A percentile compares a stretch with the other conserved stretches of the same genome.
Conservation (phyloP, 1,140 invertebrate species). For the Nasonia giraulti region DNA sequence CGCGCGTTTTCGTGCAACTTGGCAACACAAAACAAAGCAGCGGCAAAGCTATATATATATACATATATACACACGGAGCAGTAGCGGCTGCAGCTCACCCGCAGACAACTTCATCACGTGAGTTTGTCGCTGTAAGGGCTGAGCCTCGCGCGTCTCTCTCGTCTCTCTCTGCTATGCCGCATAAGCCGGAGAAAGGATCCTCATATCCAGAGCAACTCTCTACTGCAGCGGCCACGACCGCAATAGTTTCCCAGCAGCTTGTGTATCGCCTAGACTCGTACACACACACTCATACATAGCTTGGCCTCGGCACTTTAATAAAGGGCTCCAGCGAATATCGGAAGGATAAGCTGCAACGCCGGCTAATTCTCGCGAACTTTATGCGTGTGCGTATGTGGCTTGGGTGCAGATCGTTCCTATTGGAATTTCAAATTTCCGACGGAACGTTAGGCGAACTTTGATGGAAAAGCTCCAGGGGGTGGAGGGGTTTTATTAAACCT, state of each 20-base stretch:
- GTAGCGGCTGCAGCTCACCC: not conserved
- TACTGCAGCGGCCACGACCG: not conserved
- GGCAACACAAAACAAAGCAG: constrained; percentile 9
- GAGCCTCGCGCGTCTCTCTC: not conserved
- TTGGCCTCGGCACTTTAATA: constrained; percentile 5
- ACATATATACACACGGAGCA: not conserved
- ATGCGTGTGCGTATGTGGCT: not conserved
- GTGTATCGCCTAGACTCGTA: not conserved
- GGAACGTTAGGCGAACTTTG: not conserved
- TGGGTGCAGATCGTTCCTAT: not conserved
- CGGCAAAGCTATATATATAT: not conserved
- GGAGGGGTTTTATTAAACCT: not conserved
- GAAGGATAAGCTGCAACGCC: constrained; percentile 6
- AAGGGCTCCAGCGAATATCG: constrained; percentile 16
- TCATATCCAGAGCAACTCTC: not conserved
- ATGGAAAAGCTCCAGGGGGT: not conserved
- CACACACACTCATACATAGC: not conserved
- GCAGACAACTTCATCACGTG: constrained; percentile 26
- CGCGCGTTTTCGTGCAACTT: too few species aligned
- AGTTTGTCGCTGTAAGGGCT: not conserved
- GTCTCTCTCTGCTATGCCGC: constrained; percentile 27
- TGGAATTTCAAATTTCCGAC: constrained; percentile 3
- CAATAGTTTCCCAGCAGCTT: constrained; percentile 1
- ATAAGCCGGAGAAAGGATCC: constrained; percentile 54
- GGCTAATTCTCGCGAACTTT: constrained; percentile 15